phyloP scores from a whole-genome alignment of 2,888 invertebrate species.

The Drosophila lutescens region DNA sequence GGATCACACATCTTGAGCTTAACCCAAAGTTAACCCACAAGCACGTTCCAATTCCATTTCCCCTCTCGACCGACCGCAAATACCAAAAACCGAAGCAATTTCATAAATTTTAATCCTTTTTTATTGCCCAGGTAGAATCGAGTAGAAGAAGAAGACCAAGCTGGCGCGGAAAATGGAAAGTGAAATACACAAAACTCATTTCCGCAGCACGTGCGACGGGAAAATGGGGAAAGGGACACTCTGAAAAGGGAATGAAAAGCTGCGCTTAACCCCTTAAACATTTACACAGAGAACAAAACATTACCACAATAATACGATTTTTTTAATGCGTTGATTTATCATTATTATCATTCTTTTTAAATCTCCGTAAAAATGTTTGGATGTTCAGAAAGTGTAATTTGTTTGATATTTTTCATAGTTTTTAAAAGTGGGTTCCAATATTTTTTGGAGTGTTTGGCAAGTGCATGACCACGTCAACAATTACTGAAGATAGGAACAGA shows the following conservation, averaged over 20 bases:
- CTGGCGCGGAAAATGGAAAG: conserved; percentile 63
- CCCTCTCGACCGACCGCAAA: conserved; percentile 36
- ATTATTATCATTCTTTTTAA: too few species aligned
- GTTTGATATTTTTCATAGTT: too few species aligned
- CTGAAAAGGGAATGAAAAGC: conserved; percentile 49
- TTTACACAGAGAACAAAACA: conserved; percentile 7
- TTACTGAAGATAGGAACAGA: not conserved
- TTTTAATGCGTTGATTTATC: too few species aligned
- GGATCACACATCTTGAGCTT: conserved; percentile 47
- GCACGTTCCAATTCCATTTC: conserved; percentile 63
- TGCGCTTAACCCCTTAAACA: conserved; percentile 46
- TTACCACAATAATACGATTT: not conserved
- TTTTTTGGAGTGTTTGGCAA: conserved; percentile 20
- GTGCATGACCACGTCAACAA: conserved; percentile 43
- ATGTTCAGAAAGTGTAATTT: too few species aligned
- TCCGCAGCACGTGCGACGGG: conserved; percentile 52
- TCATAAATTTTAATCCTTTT: conserved; percentile 80
- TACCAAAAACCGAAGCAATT: conserved; percentile 69
- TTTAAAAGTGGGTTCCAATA: too few species aligned
- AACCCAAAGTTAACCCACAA: conserved; percentile 52
- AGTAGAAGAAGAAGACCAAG: conserved; percentile 17
- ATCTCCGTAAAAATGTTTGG: too few species aligned
- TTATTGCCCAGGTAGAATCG: conserved; percentile 61
- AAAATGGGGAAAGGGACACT: conserved; percentile 16
- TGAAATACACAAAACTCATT: conserved; percentile 77